Percentiles rank a stretch among this genome's conserved stretches.
phyloP scores from a whole-genome alignment of 2,797 vertebrate species.

The Esox lucius region DNA sequence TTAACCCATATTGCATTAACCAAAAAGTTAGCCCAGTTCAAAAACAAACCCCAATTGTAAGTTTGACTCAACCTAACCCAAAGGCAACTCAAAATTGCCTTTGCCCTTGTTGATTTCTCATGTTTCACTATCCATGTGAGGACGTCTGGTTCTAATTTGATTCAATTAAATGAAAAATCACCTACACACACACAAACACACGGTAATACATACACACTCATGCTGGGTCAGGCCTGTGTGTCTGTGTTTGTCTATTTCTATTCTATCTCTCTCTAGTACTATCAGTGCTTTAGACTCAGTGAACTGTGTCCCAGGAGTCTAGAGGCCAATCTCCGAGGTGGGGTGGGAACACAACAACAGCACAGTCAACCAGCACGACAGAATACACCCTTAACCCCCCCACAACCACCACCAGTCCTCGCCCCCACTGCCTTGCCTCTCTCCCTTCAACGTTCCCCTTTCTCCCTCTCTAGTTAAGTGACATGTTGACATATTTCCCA shows the following conservation, averaged over 20 bases:
- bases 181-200: no score
- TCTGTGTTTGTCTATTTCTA: background rate
- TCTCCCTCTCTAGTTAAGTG: background rate
- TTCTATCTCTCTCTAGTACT: background rate
- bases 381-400: background rate
- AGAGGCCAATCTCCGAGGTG: background rate
- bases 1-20: no score
- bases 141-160: no score
- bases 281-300: background rate
- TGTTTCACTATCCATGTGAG: no score
- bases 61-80: no score
- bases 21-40: no score
- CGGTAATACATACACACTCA: no score
- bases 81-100: no score
- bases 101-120: no score
- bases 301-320: background rate
- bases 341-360: background rate
- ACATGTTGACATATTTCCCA: background rate
- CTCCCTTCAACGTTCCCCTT: background rate
- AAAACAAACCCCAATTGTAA: no score
- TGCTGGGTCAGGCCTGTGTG: no score
- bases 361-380: slow-evolving; percentile 1
- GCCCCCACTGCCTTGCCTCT: background rate
- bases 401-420: background rate
- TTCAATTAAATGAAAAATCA: no score